A percentile compares a stretch with the other conserved stretches of the same genome.
Evolutionary conservation across 1,140 invertebrate species (phyloP).

Genomic region (Eupristina koningsbergeri): DNA sequence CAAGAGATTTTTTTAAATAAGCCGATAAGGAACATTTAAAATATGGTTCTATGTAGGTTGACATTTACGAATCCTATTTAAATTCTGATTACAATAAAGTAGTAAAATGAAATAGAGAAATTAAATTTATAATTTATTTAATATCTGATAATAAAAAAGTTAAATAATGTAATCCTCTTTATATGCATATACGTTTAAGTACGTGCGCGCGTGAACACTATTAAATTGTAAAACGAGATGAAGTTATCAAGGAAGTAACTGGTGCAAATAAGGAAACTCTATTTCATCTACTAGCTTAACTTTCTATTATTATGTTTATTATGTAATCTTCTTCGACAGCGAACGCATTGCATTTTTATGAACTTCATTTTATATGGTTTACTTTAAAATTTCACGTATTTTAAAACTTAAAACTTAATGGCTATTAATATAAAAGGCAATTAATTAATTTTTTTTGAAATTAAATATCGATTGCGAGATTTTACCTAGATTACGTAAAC

Average conservation of each 20-base stretch:
- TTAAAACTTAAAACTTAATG: neutral
- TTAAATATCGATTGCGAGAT: no score
- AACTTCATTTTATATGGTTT: neutral
- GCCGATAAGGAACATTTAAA: no score
- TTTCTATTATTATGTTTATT: constrained; percentile 13
- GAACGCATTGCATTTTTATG: neutral
- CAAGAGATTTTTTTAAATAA: no score
- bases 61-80: no score
- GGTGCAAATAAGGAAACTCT: constrained; percentile 9
- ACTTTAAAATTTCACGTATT: neutral
- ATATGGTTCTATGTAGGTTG: no score
- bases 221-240: constrained; percentile 11
- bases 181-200: neutral
- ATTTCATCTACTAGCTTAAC: constrained; percentile 9
- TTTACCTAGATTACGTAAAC: no score
- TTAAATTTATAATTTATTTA: neutral
- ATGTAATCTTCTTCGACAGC: neutral
- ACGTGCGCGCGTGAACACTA: neutral
- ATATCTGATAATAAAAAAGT: neutral
- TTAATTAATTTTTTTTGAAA: no score
- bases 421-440: no score
- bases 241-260: constrained; percentile 13
- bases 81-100: neutral
- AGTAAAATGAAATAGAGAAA: neutral
- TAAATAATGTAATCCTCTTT: neutral